Base-by-base conservation (phyloP, 2,888 invertebrate species). In the Frankliniella intonsa region DNA sequence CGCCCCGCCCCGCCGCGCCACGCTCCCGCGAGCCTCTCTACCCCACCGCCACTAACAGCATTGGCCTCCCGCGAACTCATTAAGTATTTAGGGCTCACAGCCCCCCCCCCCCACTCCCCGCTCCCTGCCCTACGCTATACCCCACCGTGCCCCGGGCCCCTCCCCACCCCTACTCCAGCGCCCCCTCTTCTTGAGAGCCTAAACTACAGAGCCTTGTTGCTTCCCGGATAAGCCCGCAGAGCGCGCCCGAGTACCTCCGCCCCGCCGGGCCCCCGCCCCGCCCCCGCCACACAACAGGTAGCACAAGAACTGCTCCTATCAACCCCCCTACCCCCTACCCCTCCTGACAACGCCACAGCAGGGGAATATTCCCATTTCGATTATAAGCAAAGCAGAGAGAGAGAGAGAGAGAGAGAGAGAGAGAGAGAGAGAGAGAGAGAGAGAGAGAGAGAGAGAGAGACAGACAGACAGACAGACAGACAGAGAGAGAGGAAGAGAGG, bases 51-150 rank as follows among this genome's bases (percentile, higher is more conserved):
- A 12, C 69, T 76, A 76, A 76, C 69, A 76, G 69, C 69, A 76
- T 76, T 76, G 69, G 25, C 69, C 69, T 22, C 69, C 69, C 69
- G 69, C 69, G 69, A 76, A 76, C 69, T 76, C 69, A 76, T 76
- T 76, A 76, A 76, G 69, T 76, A 76, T 76, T 76, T 76, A 76
- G 69, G 22, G 69, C 22, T 25, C 22, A 22, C 69, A 22, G 69
- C 5, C 38, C 5, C 38, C 38, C 38, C 5, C 38, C 5, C 38
- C 5, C 38, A 3, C 38, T 38, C 38, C 38, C 38, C 38, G 5
- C 38, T 2, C 3, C 38, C 38, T 3, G 38, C 38, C 38, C 38
- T 3, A 38, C 38, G 38, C 38, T 5, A 38, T 17, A 17, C 55
- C 55, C 12, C 55, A 7, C 55, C 55, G 14, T 7, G 8, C 55